A percentile compares a stretch with the other conserved stretches of the same genome.
phyloP scores from a whole-genome alignment of 2,113 vertebrate species.

The Scomber japonicus region DNA sequence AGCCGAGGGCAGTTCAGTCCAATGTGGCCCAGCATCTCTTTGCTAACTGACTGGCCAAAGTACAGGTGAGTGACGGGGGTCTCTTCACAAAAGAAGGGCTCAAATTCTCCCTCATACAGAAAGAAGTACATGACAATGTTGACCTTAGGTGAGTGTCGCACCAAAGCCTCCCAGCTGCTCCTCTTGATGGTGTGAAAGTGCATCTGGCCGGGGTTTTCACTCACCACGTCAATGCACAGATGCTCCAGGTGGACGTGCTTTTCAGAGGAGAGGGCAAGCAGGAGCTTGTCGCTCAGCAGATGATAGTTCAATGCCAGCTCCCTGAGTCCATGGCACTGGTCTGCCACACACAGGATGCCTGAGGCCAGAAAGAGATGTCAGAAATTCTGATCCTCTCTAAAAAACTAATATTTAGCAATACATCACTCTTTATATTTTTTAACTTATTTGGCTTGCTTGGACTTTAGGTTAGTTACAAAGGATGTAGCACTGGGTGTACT shows the following conservation, averaged over 20 bases:
- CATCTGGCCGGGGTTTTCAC: constrained; percentile 91
- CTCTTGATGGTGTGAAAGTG: constrained; percentile 94
- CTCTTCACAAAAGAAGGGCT: constrained; percentile 94
- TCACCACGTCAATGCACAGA: constrained; percentile 94
- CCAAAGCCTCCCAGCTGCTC: constrained; percentile 96
- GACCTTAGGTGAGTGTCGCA: constrained; percentile 94
- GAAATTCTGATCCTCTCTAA: neutral
- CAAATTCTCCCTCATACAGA: constrained; percentile 94
- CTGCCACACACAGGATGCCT: constrained; percentile 86
- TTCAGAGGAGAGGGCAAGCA: constrained; percentile 95
- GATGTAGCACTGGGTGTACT: neutral
- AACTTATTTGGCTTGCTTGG: neutral
- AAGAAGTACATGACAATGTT: constrained; percentile 99
- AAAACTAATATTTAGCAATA: too few species aligned
- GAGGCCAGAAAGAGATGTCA: constrained; percentile 16
- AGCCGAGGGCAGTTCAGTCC: constrained; percentile 94
- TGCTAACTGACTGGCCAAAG: constrained; percentile 95
- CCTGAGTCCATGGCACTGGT: constrained; percentile 94
- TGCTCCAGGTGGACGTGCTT: constrained; percentile 94
- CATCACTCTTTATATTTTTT: neutral
- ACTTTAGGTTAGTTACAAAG: neutral
- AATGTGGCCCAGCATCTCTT: constrained; percentile 94
- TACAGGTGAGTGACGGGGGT: constrained; percentile 95
- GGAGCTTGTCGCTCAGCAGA: constrained; percentile 91
- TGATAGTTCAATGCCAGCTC: constrained; percentile 95